Percentiles rank a stretch among this genome's conserved stretches.
phyloP scores from a whole-genome alignment of 2,797 vertebrate genomes.

The Fratercula arctica region DNA sequence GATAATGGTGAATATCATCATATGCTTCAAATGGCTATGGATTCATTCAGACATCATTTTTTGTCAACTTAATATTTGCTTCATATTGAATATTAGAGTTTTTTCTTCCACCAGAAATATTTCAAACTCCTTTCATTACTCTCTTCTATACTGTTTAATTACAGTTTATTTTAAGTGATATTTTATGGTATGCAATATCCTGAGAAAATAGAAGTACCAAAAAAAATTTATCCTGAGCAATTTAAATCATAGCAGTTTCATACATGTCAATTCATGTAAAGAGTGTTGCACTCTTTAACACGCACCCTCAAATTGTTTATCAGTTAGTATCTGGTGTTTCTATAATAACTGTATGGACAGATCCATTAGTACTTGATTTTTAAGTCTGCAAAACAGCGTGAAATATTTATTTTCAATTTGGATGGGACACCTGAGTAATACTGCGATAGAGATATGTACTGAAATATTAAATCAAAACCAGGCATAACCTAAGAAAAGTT shows the following conservation, averaged over 20 bases:
- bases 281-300: not conserved
- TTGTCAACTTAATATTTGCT: not conserved
- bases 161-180: not conserved
- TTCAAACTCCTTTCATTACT: not conserved
- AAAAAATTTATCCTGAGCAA: not conserved
- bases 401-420: not conserved
- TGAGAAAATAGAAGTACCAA: not conserved
- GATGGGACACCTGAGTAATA: not conserved
- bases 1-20: not conserved
- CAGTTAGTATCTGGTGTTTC: not conserved
- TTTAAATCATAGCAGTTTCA: not conserved
- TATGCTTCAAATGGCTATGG: not conserved
- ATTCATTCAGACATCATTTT: not conserved
- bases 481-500: not conserved
- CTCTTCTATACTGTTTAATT: not conserved
- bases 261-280: not conserved
- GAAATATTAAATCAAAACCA: conserved; percentile 8
- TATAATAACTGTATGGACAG: not conserved
- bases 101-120: not conserved
- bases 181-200: not conserved
- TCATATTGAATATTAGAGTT: not conserved
- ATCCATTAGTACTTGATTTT: not conserved
- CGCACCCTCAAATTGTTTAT: not conserved
- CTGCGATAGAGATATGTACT: not conserved
- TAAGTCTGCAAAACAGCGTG: not conserved